A percentile compares a stretch with the other conserved stretches of the same genome.
Evolutionary conservation across 1,140 invertebrate genomes (phyloP).

Genomic region (Meloidogyne floridensis): DNA sequence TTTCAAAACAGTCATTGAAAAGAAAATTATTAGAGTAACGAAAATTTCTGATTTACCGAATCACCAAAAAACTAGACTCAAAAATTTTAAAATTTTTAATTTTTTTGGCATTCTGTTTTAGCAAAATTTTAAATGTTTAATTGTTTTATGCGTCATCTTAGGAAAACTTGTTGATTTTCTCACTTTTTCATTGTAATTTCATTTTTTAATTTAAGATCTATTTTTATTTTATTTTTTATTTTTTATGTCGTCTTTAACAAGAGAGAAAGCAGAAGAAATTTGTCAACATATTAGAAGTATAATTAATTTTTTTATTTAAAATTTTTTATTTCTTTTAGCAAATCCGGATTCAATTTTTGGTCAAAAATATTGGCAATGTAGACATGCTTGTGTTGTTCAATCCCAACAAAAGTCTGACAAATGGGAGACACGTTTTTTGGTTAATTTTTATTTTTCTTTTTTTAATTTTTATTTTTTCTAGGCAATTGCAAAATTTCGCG

Average conservation of each 20-base stretch:
- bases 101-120: too few species aligned
- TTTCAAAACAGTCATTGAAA: too few species aligned
- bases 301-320: conserved; percentile 8
- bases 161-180: too few species aligned
- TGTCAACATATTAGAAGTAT: conserved; percentile 56
- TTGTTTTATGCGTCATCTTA: too few species aligned
- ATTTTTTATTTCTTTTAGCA: conserved; percentile 44
- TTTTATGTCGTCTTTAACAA: conserved; percentile 54
- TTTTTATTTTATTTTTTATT: conserved; percentile 1
- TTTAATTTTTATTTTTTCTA: not conserved
- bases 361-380: conserved; percentile 63
- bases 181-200: too few species aligned
- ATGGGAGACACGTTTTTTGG: conserved; percentile 54
- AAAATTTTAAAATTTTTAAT: too few species aligned
- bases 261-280: conserved; percentile 52
- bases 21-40: too few species aligned
- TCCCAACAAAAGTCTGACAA: conserved; percentile 55
- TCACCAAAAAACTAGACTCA: too few species aligned
- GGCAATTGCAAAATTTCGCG: conserved; percentile 61
- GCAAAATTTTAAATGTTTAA: too few species aligned
- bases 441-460: not conserved
- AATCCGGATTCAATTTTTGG: conserved; percentile 58
- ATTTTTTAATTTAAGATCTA: not conserved
- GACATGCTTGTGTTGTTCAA: conserved; percentile 47
- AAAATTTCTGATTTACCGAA: too few species aligned